phyloP scores from a whole-genome alignment of 2,113 vertebrate genomes.

The Brevimyrus niger region DNA sequence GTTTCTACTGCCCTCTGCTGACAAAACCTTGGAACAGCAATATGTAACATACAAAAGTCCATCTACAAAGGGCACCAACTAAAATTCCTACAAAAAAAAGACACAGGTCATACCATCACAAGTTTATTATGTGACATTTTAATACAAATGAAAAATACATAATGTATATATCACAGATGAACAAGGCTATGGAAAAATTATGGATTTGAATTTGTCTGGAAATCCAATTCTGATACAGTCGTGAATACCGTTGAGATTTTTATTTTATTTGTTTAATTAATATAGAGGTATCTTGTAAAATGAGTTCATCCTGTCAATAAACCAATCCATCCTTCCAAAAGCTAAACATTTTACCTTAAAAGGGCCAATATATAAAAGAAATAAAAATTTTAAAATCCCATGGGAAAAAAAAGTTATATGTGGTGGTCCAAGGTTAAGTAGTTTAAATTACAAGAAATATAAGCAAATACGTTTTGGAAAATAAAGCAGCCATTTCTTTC shows the following conservation, averaged over 20 bases:
- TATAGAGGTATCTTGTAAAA: slow-evolving; percentile 25
- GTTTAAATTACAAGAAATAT: slow-evolving; percentile 70
- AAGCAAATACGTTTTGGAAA: slow-evolving; percentile 72
- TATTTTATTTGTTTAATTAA: slow-evolving; percentile 21
- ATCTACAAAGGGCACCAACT: not conserved
- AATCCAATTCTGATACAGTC: slow-evolving; percentile 59
- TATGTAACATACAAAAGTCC: not conserved
- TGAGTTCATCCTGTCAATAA: slow-evolving; percentile 50
- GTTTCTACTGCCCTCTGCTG: slow-evolving; percentile 11
- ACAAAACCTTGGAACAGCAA: not conserved
- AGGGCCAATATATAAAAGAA: slow-evolving; percentile 79
- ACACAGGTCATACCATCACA: slow-evolving; percentile 66
- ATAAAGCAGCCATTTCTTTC: slow-evolving; percentile 54
- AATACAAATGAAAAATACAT: slow-evolving; percentile 94
- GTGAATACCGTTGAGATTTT: slow-evolving; percentile 33
- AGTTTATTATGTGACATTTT: slow-evolving; percentile 99
- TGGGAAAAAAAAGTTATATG: slow-evolving; percentile 75
- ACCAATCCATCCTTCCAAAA: slow-evolving; percentile 59
- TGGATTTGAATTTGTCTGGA: slow-evolving; percentile 64
- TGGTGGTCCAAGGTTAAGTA: slow-evolving; percentile 75
- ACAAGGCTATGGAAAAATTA: slow-evolving; percentile 75
- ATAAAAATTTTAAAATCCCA: slow-evolving; percentile 68
- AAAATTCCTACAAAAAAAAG: not conserved
- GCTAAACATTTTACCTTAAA: slow-evolving; percentile 76
- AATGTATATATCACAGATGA: slow-evolving; percentile 90